Conservation (phyloP, 1,140 invertebrate genomes). For the Rhopalosiphum padi region DNA sequence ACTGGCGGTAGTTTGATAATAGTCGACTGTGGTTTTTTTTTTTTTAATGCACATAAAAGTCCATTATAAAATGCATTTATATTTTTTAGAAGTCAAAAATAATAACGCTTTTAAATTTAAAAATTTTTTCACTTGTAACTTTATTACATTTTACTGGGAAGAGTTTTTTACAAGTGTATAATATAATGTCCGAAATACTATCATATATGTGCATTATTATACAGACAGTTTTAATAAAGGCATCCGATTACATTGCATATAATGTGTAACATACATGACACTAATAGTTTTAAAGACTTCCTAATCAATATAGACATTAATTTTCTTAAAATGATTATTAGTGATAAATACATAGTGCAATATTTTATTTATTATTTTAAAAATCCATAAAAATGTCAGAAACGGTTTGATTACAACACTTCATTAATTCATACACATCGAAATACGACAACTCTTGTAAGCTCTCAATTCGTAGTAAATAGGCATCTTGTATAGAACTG, state of each 20-base stretch:
- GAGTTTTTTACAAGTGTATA: not conserved
- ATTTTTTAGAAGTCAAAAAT: not conserved
- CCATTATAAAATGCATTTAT: conserved; percentile 26
- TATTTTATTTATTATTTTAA: not conserved
- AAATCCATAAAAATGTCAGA: not conserved
- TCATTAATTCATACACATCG: no score
- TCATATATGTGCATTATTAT: not conserved
- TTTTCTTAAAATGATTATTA: not conserved
- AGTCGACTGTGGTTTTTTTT: not conserved
- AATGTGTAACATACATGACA: not conserved
- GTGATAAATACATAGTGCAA: not conserved
- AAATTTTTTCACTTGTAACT: not conserved
- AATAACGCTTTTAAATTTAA: not conserved
- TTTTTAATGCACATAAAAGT: not conserved
- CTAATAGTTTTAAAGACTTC: not conserved
- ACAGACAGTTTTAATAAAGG: not conserved
- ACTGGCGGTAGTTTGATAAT: not conserved
- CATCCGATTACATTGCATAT: not conserved
- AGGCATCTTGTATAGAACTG: not conserved
- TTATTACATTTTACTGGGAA: not conserved
- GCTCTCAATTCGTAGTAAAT: not conserved
- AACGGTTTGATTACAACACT: not conserved
- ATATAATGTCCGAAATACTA: not conserved
- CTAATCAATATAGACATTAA: not conserved
- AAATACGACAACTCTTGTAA: not conserved